Base-by-base conservation (phyloP, 2,113 vertebrate species). In the Platichthys stellatus region DNA sequence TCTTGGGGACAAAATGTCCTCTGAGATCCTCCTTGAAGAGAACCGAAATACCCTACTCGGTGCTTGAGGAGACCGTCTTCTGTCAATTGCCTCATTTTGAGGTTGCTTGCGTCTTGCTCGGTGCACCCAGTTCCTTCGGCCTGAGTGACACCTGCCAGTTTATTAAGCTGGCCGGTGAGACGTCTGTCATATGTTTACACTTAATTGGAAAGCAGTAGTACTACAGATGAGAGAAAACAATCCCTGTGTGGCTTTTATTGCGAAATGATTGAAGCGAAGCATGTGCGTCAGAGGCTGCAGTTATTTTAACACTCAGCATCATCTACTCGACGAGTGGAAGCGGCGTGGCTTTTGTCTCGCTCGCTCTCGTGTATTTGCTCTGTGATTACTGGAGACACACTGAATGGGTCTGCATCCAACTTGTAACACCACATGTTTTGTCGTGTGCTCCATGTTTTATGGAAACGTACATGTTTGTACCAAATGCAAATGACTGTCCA, bases 201-300 rank as follows among this genome's bases (percentile, higher is more conserved):
- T 57, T 56, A 11, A 58, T 12, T 12, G 20, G 5, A 4, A 35
- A 26, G 60, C 23, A 54, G 45, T 20, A n/a, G 15, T 14, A 23
- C 5, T 12, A 3, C 10, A 56, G 43, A 60, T 1, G 15, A 61
- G 15, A 10, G 1, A 1, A 0, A 8, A n/a, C 38, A 35, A n/a
- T 54, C 24, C 0, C 18, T 58, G 47, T 17, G 14, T 18, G 58
- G 35, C n/a, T 57, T 64, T 78, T 68, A 12, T 53, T 28, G 1
- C 1, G 3, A 21, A 10, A 59, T 18, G n/a, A 72, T 31, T 4
- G 10, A 21, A 15, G 0, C 11, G 13, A 31, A 60, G 9, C 1
- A 31, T 26, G 38, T 67, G 51, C 18, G 67, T 75, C 81, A 80
- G 17, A 75, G 24, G 23, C 15, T 9, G 13, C 18, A 56, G 21